These are phyloP conservation scores for Limenitis camilla DNA, from an alignment of 2,888 invertebrate genomes.

Conservation along the genomic window DNA sequence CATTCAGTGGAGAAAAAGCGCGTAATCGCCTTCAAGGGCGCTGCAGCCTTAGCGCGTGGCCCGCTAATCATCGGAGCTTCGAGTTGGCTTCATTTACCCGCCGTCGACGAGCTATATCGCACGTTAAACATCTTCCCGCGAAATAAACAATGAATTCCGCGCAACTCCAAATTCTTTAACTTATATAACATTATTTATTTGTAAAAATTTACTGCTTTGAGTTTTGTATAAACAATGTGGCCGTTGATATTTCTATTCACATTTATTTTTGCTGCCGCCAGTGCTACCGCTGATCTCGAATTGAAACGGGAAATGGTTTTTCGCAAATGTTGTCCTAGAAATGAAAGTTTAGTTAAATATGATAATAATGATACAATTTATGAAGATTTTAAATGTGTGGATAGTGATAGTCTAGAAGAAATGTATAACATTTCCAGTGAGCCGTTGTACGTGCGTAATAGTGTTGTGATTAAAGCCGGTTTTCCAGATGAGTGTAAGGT, in stretches of 20 bases:
- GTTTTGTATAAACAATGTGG: conserved; percentile 42
- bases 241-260: conserved; percentile 37
- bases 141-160: conserved; percentile 48
- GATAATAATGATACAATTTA: conserved; percentile 27
- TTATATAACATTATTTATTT: conserved; percentile 42
- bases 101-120: conserved; percentile 42
- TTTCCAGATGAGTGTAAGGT: conserved; percentile 44
- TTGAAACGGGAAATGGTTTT: conserved; percentile 37
- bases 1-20: conserved; percentile 22
- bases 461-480: conserved; percentile 39
- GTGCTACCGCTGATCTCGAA: conserved; percentile 18
- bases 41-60: conserved; percentile 45
- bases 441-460: conserved; percentile 42
- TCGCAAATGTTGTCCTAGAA: conserved; percentile 56
- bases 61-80: conserved; percentile 28
- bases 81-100: conserved; percentile 39
- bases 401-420: conserved; percentile 33
- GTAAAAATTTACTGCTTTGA: conserved; percentile 9
- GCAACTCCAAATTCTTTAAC: conserved; percentile 51
- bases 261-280: conserved; percentile 30
- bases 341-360: conserved; percentile 46
- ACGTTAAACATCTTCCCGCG: conserved; percentile 35
- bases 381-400: conserved; percentile 44
- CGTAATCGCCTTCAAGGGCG: conserved; percentile 46
- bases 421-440: conserved; percentile 37